Evolutionary conservation across 2,797 vertebrate species (phyloP), one percentile per base, ranked within the genome.

Genomic region (Manis javanica): DNA sequence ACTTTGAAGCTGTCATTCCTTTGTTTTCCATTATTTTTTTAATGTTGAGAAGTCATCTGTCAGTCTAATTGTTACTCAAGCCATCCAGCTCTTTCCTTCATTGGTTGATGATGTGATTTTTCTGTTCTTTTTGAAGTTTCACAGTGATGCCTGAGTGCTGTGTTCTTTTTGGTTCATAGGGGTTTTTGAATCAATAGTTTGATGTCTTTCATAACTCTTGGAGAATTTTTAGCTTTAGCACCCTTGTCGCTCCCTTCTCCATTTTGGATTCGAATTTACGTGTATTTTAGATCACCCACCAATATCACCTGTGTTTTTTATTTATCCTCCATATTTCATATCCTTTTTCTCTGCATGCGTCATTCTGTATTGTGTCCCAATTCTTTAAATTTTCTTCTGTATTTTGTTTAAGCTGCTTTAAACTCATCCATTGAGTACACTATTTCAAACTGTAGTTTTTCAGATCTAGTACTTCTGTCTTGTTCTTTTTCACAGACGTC

Each of bases 331-430:
- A 9, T 85, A 21, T 83, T 94, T 92, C 83, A 39, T 37, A 34
- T 46, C 10, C 31, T 77, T 91, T 91, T 63, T 51, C 39, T 29
- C 34, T 46, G 49, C 19, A 7, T 46, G 3, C 51, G 59, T 72
- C 34, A 84, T 74, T 74, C 63, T 91, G 64, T 8, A 49, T 15
- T 84, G 31, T 75, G 72, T 46, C 78, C 69, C 10, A 21, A 3
- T 86, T 92, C 18, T n/a, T n/a, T 75, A 75, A 92, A n/a, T 84
- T 66, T 71, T 90, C 59, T 49, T 18, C 6, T 81, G 13, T 77
- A 13, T 87, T 83, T 92, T 68, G 29, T 94, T 87, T 86, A 90
- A 71, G 84, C 21, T 72, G 9, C 19, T 61, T 72, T 84, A 84
- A 93, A 72, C 21, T 42, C 51, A 55, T 31, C 26, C n/a, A 39